Conservation (phyloP, 2,888 invertebrate genomes). For the Theretra japonica region DNA sequence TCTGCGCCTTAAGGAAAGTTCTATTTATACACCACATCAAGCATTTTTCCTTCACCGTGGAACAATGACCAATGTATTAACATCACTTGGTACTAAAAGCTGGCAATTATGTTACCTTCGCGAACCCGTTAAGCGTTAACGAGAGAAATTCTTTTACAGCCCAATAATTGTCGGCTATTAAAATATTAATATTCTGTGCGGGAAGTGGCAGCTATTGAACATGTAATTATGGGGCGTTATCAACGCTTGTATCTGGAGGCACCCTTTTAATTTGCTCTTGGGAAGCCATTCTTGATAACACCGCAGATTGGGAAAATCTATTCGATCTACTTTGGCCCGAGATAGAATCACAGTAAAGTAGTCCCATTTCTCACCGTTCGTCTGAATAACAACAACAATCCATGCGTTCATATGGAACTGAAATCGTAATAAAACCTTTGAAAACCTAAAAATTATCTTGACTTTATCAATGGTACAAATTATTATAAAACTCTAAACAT, state of each 20-base stretch:
- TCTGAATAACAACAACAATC: too few species aligned
- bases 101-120: slow-evolving; percentile 11
- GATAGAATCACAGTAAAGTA: neutral
- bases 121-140: slow-evolving; percentile 39
- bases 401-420: too few species aligned
- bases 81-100: neutral
- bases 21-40: neutral
- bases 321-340: neutral
- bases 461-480: too few species aligned
- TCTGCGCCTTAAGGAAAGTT: too few species aligned
- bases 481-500: too few species aligned
- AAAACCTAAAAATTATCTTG: too few species aligned
- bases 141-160: slow-evolving; percentile 49
- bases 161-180: slow-evolving; percentile 47
- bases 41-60: neutral
- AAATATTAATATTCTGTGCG: slow-evolving; percentile 42
- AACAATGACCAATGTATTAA: slow-evolving; percentile 2
- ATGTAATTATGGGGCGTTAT: slow-evolving; percentile 39
- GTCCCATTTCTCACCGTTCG: neutral
- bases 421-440: too few species aligned
- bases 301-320: neutral
- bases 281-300: slow-evolving; percentile 6
- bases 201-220: slow-evolving; percentile 44
- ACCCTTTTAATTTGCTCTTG: slow-evolving; percentile 2
- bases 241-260: slow-evolving; percentile 9